Evolutionary conservation across 2,888 invertebrate genomes (phyloP).

Genomic region (Eilema griseolum): DNA sequence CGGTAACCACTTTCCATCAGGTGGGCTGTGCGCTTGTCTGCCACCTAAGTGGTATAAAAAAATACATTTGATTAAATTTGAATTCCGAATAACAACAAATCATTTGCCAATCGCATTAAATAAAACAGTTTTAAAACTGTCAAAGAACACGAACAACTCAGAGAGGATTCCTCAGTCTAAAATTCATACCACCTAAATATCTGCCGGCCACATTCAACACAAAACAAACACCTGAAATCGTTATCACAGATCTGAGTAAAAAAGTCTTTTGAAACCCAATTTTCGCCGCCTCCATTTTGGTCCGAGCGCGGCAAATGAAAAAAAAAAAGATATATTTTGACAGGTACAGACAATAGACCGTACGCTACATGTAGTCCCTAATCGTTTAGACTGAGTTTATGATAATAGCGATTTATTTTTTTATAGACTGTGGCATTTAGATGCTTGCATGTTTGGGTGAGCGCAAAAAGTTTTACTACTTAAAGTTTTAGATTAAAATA

Average conservation of each 20-base stretch:
- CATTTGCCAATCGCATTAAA: not conserved
- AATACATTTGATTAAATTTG: not conserved
- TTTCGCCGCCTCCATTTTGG: constrained; percentile 52
- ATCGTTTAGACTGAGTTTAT: constrained; percentile 50
- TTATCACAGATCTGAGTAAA: constrained; percentile 42
- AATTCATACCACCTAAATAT: constrained; percentile 11
- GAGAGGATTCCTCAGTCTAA: not conserved
- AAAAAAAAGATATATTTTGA: constrained; percentile 74
- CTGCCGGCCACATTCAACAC: constrained; percentile 25
- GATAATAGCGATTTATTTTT: constrained; percentile 39
- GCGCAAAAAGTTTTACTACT: not conserved
- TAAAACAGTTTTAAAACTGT: not conserved
- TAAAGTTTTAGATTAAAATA: not conserved
- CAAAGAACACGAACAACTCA: not conserved
- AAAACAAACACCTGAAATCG: constrained; percentile 41
- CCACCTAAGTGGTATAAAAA: too few species aligned
- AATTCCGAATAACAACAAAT: not conserved
- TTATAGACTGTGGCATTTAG: constrained; percentile 13
- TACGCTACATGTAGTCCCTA: constrained; percentile 63
- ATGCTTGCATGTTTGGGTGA: not conserved
- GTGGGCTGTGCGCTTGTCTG: too few species aligned
- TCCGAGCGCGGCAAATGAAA: constrained; percentile 28
- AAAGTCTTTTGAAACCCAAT: constrained; percentile 46
- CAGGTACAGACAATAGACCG: constrained; percentile 75
- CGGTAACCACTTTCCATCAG: too few species aligned